Evolutionary conservation across 2,797 vertebrate genomes (phyloP).

Genomic region (Xiphorhynchus erythropygius): DNA sequence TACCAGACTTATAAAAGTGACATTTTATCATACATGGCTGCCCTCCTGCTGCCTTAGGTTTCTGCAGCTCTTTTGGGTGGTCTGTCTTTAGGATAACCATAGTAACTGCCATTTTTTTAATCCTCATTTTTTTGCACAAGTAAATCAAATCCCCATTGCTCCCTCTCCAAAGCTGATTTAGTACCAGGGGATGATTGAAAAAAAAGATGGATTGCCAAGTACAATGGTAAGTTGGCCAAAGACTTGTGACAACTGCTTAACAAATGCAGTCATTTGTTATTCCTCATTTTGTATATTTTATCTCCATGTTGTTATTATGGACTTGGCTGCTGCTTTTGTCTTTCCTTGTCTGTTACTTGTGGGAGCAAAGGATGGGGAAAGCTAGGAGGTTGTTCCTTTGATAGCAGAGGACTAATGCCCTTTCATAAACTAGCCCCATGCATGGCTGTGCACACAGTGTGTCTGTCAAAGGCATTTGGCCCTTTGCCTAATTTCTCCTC

Average conservation of each 20-base stretch:
- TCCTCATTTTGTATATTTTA: background rate
- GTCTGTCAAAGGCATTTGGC: background rate
- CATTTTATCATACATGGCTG: background rate
- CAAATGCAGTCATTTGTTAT: background rate
- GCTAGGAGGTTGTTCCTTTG: background rate
- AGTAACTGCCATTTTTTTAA: background rate
- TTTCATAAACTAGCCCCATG: background rate
- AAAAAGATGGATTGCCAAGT: background rate
- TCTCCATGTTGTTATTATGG: background rate
- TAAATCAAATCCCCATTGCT: background rate
- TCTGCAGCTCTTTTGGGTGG: background rate
- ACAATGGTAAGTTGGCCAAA: background rate
- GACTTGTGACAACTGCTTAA: background rate
- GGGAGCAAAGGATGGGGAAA: background rate
- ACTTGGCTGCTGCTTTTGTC: background rate
- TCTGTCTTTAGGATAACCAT: background rate
- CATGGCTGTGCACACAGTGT: background rate
- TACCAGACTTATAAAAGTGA: background rate
- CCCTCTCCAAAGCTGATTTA: background rate
- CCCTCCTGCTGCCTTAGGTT: background rate
- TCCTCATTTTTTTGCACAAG: background rate
- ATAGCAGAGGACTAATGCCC: background rate
- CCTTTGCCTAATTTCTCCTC: background rate
- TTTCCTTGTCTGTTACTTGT: background rate
- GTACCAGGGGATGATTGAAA: background rate